These are phyloP conservation scores for Dolichotis patagonum DNA, from an alignment of 2,113 vertebrate genomes.

Conservation along the genomic window DNA sequence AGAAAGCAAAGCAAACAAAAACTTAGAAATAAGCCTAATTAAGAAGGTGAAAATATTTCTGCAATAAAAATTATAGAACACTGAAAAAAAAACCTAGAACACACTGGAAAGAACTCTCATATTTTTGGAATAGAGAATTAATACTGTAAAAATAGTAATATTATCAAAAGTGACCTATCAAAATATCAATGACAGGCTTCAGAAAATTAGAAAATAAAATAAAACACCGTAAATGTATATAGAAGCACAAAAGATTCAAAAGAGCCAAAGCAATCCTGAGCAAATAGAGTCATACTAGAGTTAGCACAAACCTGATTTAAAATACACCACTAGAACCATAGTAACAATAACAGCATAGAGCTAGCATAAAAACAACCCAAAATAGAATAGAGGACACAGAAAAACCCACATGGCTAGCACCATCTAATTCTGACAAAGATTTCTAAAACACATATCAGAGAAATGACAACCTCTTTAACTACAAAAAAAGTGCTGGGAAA, in stretches of 20 bases:
- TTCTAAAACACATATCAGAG: not conserved
- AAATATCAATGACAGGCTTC: not conserved
- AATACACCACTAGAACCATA: not conserved
- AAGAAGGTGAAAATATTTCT: not conserved
- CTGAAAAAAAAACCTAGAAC: not conserved
- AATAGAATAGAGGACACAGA: not conserved
- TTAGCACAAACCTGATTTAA: not conserved
- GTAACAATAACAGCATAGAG: not conserved
- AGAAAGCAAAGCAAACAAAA: not conserved
- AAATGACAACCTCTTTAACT: not conserved
- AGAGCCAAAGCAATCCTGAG: not conserved
- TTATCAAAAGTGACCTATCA: not conserved
- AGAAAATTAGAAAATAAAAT: not conserved
- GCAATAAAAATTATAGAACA: not conserved
- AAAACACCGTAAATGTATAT: not conserved
- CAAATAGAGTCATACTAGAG: not conserved
- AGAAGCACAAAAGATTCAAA: not conserved
- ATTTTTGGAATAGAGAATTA: not conserved
- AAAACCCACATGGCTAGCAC: not conserved
- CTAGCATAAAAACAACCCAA: not conserved
- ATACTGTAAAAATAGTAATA: not conserved
- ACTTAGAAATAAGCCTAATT: not conserved
- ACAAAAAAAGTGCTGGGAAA: not conserved
- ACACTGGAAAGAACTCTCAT: not conserved
- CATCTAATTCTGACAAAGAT: not conserved